Conservation (phyloP, 2,113 vertebrate species). For the Phoxinus phoxinus region DNA sequence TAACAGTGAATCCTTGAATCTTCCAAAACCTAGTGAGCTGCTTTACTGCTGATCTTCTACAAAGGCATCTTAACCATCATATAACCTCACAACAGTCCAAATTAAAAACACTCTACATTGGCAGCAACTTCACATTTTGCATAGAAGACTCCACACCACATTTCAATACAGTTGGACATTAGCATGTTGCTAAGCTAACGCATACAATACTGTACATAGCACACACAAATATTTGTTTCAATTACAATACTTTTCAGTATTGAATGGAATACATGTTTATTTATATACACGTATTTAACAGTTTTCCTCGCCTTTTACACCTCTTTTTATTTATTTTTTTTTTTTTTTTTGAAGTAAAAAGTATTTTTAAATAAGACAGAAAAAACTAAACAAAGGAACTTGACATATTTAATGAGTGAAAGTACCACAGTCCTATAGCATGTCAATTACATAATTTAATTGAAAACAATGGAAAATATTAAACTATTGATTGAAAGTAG, state of each 20-base stretch:
- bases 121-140: no score
- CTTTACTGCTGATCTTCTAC: background rate
- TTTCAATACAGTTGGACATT: background rate
- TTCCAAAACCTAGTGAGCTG: background rate
- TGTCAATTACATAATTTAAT: background rate
- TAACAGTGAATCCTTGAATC: conserved; percentile 22
- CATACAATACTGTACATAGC: background rate
- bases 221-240: background rate
- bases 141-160: background rate
- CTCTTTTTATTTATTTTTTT: background rate
- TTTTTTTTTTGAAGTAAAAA: background rate
- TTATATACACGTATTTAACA: no score
- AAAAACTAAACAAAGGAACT: no score
- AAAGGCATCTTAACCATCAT: no score
- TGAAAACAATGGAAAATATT: background rate
- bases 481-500: background rate
- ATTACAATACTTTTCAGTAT: background rate
- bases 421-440: background rate
- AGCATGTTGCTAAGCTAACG: background rate
- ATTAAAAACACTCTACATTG: background rate
- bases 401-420: background rate
- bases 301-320: background rate
- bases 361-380: no score
- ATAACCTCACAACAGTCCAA: background rate
- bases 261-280: no score